These are phyloP conservation scores for Aldabrachelys gigantea DNA, from an alignment of 2,113 vertebrate genomes.

Conservation along the genomic window DNA sequence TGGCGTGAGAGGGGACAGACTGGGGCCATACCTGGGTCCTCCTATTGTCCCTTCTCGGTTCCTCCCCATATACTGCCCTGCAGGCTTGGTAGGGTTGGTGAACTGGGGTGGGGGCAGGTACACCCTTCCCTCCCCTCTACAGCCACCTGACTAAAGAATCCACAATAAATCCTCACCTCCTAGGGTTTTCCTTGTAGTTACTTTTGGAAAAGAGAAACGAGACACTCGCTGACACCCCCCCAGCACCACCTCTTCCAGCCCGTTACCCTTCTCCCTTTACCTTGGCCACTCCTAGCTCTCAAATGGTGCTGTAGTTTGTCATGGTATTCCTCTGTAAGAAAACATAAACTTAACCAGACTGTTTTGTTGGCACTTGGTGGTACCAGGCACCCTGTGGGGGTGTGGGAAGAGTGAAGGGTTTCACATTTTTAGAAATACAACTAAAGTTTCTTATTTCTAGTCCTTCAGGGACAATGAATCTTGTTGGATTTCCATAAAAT, in stretches of 20 bases:
- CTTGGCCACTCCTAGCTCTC: background rate
- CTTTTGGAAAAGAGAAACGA: background rate
- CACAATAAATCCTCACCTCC: background rate
- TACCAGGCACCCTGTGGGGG: background rate
- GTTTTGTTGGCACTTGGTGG: background rate
- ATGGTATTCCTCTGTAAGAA: background rate
- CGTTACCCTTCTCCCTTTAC: background rate
- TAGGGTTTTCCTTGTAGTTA: background rate
- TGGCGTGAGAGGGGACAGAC: background rate
- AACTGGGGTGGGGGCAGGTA: accelerated
- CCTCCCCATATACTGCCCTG: background rate
- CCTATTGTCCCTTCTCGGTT: background rate
- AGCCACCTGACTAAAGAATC: background rate
- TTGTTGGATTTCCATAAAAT: background rate
- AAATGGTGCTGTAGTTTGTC: background rate
- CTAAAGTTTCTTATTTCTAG: background rate
- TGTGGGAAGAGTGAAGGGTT: background rate
- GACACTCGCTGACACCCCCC: no score
- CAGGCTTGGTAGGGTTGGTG: background rate
- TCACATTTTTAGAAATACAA: background rate
- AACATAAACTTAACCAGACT: background rate
- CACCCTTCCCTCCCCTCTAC: background rate
- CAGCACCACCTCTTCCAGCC: background rate
- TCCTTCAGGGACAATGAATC: background rate
- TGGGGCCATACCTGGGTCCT: background rate